Evolutionary conservation across 2,797 vertebrate species (phyloP), one percentile per base, ranked within the genome.

Genomic region (Falco cherrug): DNA sequence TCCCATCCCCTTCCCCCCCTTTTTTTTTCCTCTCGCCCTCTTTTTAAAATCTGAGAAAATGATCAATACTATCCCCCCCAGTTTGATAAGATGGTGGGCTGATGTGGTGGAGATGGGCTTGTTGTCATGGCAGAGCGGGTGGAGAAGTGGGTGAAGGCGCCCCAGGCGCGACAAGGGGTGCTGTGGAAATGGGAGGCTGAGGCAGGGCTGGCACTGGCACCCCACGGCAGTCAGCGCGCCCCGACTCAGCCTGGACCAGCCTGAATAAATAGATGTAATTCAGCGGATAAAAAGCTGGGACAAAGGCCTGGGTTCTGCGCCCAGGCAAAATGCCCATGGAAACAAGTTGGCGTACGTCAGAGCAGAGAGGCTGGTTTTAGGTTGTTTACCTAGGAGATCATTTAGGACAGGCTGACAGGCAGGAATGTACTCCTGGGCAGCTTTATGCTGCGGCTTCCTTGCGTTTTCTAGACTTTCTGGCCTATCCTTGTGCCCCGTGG

Each of bases 361-460:
- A 78, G 67, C 11, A 2, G 28, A 71, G 95, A 74, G 95, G 84
- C 88, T 73, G 26, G 22, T 63, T 88, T 77, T 81, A 69, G 75
- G 91, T 37, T 80, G 61, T 85, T 95, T 81, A 75, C 70, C 81
- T 71, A 90, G 64, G 82, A 94, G 87, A 86, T 69, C 76, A 88
- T 89, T 89, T 82, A 60, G 94, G 95, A 92, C 95, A 92, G 96
- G 68, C 83, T 96, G 91, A 82, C n/a, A 1, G 2, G 2, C 48
- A 85, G 76, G 89, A 87, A 95, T 21, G 82, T 29, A 68, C 35
- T 90, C 67, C 80, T 80, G 79, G 75, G 60, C 83, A 90, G 86
- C 76, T 56, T 93, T 87, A 76, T 17, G 4, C 39, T 53, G 45
- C 1, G 1, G 81, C 84, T 65, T 8, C 70, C 53, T 64, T 37